Evolutionary conservation across 2,888 invertebrate genomes (phyloP).

Genomic region (Chironomus riparius): DNA sequence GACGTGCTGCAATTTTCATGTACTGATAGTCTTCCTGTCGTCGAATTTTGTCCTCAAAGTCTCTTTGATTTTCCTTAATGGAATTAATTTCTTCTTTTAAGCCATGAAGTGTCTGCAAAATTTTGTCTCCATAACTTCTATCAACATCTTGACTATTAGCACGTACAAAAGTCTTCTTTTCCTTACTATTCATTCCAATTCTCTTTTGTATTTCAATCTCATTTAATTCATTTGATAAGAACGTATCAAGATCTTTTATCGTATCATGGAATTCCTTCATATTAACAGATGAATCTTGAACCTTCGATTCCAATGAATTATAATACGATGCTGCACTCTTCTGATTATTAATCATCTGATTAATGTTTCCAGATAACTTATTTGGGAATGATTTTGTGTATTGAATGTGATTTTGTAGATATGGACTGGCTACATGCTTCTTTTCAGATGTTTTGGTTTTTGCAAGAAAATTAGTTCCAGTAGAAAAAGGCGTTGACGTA

Average conservation of each 20-base stretch:
- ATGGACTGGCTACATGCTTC: too few species aligned
- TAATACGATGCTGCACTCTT: too few species aligned
- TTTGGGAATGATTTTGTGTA: too few species aligned
- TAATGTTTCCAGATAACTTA: too few species aligned
- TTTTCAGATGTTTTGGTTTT: too few species aligned
- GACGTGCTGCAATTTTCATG: not conserved
- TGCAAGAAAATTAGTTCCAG: too few species aligned
- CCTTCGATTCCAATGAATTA: too few species aligned
- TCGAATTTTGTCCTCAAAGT: not conserved
- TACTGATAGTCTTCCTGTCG: not conserved
- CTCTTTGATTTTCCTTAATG: not conserved
- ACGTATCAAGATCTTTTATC: slow-evolving; percentile 8
- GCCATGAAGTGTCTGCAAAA: not conserved
- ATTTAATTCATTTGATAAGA: not conserved
- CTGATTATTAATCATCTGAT: too few species aligned
- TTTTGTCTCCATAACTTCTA: not conserved
- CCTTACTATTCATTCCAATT: not conserved
- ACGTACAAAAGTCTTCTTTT: not conserved
- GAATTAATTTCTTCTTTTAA: not conserved
- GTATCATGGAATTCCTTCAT: not conserved
- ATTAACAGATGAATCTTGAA: not conserved
- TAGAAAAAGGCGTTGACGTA: not conserved
- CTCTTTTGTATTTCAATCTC: not conserved
- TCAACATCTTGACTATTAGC: not conserved
- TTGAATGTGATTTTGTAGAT: too few species aligned